Conservation (phyloP, 2,888 invertebrate species). For the Seira ritae region DNA sequence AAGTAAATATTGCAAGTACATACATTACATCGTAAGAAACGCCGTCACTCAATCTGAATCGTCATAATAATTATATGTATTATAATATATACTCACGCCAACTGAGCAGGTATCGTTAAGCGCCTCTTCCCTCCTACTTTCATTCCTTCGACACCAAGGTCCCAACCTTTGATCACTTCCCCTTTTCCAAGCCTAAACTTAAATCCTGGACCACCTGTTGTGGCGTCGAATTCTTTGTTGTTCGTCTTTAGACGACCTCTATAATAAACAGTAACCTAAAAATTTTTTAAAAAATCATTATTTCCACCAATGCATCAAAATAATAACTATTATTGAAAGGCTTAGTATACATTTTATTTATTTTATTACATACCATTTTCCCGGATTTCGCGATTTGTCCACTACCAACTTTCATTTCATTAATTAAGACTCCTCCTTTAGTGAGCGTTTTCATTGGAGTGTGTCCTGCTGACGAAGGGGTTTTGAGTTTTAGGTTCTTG, state of each 20-base stretch:
- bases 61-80: too few species aligned
- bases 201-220: constrained; percentile 83
- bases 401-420: constrained; percentile 87
- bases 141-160: constrained; percentile 92
- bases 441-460: constrained; percentile 71
- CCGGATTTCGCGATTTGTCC: constrained; percentile 88
- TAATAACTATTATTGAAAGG: too few species aligned
- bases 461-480: constrained; percentile 70
- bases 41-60: too few species aligned
- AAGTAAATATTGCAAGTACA: constrained; percentile 28
- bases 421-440: constrained; percentile 86
- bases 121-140: constrained; percentile 94
- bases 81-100: constrained; percentile 83
- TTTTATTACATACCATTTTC: constrained; percentile 80
- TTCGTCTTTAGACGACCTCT: constrained; percentile 87
- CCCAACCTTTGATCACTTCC: constrained; percentile 95
- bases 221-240: constrained; percentile 90
- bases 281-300: constrained; percentile 3
- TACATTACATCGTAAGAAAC: constrained; percentile 27
- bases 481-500: constrained; percentile 56
- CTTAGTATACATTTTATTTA: background rate
- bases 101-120: constrained; percentile 87
- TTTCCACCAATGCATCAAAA: too few species aligned
- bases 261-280: constrained; percentile 84
- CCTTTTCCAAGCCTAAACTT: constrained; percentile 89